These are phyloP conservation scores for Coccyzus lansbergi DNA, from an alignment of 2,797 vertebrate genomes.

Conservation along the genomic window DNA sequence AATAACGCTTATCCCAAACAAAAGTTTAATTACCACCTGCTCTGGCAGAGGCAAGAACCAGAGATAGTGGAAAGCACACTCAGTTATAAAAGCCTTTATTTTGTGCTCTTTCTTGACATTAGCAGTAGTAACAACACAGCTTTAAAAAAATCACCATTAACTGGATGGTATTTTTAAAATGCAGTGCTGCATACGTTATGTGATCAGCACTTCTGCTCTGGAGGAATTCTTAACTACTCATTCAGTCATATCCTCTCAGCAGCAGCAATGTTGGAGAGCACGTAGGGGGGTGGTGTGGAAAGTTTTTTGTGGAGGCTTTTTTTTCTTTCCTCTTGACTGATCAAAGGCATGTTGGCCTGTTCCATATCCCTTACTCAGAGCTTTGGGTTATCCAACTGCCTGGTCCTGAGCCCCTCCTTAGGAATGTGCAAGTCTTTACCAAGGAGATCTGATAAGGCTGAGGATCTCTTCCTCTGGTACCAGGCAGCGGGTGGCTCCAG, in stretches of 20 bases:
- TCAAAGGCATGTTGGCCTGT: conserved; percentile 2
- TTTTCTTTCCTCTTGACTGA: background rate
- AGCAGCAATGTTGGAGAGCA: background rate
- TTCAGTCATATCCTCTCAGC: background rate
- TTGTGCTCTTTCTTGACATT: background rate
- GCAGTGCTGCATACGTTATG: background rate
- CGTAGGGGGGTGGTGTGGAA: background rate
- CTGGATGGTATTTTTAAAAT: background rate
- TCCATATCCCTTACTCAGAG: background rate
- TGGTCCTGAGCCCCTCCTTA: background rate
- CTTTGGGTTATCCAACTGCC: background rate
- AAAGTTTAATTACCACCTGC: background rate
- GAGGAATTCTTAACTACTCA: background rate
- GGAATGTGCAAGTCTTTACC: background rate
- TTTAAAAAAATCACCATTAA: background rate
- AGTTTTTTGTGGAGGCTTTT: background rate
- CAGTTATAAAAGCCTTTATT: background rate
- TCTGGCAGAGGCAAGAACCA: background rate
- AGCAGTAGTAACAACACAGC: background rate
- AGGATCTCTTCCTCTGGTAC: background rate
- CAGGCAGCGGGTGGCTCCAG: background rate
- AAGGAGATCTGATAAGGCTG: background rate
- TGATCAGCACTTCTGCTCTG: background rate
- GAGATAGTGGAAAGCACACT: background rate
- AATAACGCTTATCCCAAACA: background rate